Percentiles rank a stretch among this genome's conserved stretches.
Evolutionary conservation across 2,888 invertebrate species (phyloP).

Genomic region (Isoperla grammatica): DNA sequence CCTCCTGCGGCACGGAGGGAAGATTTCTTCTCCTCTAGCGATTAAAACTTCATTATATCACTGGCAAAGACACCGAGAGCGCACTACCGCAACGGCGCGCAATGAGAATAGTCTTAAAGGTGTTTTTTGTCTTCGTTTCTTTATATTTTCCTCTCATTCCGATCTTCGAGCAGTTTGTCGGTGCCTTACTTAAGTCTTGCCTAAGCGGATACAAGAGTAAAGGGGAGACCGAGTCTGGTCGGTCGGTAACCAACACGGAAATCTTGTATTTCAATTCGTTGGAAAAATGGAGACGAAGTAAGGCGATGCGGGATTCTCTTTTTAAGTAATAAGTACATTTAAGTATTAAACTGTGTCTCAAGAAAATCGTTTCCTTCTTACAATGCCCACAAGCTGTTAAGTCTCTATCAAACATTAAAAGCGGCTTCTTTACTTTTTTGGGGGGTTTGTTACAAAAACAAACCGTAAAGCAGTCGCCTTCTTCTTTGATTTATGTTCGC

Average conservation of each 20-base stretch:
- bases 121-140: conserved; percentile 16
- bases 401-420: conserved; percentile 19
- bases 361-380: conserved; percentile 22
- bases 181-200: conserved; percentile 20
- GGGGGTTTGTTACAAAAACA: conserved; percentile 15
- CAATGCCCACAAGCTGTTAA: conserved; percentile 23
- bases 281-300: conserved; percentile 8
- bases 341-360: conserved; percentile 7
- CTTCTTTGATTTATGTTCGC: conserved; percentile 15
- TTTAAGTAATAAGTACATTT: conserved; percentile 1
- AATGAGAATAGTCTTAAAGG: conserved; percentile 11
- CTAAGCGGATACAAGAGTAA: conserved; percentile 17
- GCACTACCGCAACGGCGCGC: conserved; percentile 4
- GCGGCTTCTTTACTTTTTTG: neutral
- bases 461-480: conserved; percentile 10
- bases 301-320: neutral
- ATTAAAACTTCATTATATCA: conserved; percentile 49
- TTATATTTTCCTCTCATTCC: conserved; percentile 10
- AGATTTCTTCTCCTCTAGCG: conserved; percentile 36
- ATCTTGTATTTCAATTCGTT: conserved; percentile 17
- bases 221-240: conserved; percentile 13
- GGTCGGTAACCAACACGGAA: conserved; percentile 23
- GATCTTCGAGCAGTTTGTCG: neutral
- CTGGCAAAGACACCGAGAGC: conserved; percentile 17
- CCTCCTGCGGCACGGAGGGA: conserved; percentile 17